phyloP scores from a whole-genome alignment of 2,113 vertebrate species.

The Ovis aries region ARS-UI_Ramb_v3.0 NC_056055.1:193706001-193706500 shows the following conservation, averaged over 20 bases:
- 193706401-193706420: not conserved
- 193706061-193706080: not conserved
- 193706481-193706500: not conserved
- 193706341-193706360: not conserved
- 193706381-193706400: not conserved
- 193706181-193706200: not conserved
- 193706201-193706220: not conserved
- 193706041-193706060: not conserved
- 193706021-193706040: not conserved
- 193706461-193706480: not conserved
- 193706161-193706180: not conserved
- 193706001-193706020: not conserved
- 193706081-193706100: not conserved
- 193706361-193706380: not conserved
- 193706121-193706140: not conserved
- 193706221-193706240: slow-evolving; percentile 12
- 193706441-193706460: not conserved
- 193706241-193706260: not conserved
- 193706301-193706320: not conserved
- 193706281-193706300: not conserved
- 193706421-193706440: not conserved
- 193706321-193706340: not conserved
- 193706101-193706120: not conserved
- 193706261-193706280: not conserved
- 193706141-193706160: not conserved